Evolutionary conservation across 1,140 invertebrate genomes (phyloP).

Genomic region (Prorops nasuta): DNA sequence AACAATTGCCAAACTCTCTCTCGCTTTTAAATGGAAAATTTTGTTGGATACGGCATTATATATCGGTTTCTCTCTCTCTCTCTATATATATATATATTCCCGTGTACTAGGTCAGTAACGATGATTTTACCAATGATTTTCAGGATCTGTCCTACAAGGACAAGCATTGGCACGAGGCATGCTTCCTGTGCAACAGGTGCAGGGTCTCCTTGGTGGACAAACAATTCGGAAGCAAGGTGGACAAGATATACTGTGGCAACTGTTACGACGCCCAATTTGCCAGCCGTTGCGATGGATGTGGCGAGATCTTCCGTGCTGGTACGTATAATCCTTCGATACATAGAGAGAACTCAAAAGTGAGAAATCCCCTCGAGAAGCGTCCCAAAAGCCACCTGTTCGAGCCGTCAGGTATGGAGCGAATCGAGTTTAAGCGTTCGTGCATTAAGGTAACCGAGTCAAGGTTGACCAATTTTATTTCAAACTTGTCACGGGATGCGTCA

Average conservation of each 20-base stretch:
- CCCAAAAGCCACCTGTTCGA: no score
- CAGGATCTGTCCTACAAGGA: conserved; percentile 99
- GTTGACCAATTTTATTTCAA: conserved; percentile 22
- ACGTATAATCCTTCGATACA: no score
- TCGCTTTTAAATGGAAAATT: not conserved
- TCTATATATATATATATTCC: no score
- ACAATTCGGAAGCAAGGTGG: conserved; percentile 96
- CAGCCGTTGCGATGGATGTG: conserved; percentile 96
- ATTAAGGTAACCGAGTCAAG: conserved; percentile 50
- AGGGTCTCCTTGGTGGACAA: conserved; percentile 97
- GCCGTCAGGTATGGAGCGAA: no score
- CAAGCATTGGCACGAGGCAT: conserved; percentile 99
- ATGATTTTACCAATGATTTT: conserved; percentile 42
- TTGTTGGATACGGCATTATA: no score
- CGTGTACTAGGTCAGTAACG: no score
- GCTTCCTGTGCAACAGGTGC: conserved; percentile 98
- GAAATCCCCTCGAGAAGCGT: conserved; percentile 18
- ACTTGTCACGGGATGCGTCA: no score
- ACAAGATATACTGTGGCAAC: conserved; percentile 98
- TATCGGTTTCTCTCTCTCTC: not conserved
- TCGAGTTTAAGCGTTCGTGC: no score
- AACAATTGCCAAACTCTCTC: no score
- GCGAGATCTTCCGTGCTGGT: conserved; percentile 98
- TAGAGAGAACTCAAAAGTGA: conserved; percentile 4
- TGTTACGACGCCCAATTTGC: conserved; percentile 99